Base-by-base conservation (phyloP, 2,888 invertebrate species). In the Plemyria rubiginata region DNA sequence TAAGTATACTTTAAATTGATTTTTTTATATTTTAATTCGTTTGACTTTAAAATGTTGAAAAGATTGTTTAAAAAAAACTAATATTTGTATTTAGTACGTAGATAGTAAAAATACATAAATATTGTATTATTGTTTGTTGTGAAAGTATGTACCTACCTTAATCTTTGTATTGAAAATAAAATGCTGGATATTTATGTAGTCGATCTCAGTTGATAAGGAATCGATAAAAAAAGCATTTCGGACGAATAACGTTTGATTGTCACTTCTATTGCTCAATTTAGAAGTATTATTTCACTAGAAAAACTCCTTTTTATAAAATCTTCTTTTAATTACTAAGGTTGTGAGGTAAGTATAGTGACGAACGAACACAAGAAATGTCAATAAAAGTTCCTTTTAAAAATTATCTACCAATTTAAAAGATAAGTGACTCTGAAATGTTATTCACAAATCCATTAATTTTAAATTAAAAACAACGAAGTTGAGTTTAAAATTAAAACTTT, bases 191-290 rank as follows among this genome's bases (percentile, higher is more conserved):
- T 50, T 11, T 51, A n/a, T n/a, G n/a, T n/a, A 15, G 54, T 64
- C 40, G 59, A 61, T 52, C 38, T 43, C 2, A 9, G 56, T 65
- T 59, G 50, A 13, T 56, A 59, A 41, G 15, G 38, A 65, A 65
- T 60, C 60, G 62, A 62, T 54, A 7, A 49, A 60, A 57, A 45
- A 54, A 51, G 43, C 28, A 29, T 52, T 61, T 74, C 76, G 74
- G 79, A 71, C 63, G 87, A 87, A 89, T 90, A 90, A 90, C 86
- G 82, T 91, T 89, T 89, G 71, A 87, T 76, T 75, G 88, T 91
- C 90, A 90, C 90, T 84, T 86, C 70, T 73, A 72, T 87, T 91
- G 91, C 91, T 92, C 91, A 92, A 92, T 84, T 85, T 86, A 88
- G 84, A 81, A 78, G 72, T 75, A 72, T 82, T 82, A 55, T 76